Base-by-base conservation (phyloP, 2,888 invertebrate genomes). In the Acrobasis consociella region DNA sequence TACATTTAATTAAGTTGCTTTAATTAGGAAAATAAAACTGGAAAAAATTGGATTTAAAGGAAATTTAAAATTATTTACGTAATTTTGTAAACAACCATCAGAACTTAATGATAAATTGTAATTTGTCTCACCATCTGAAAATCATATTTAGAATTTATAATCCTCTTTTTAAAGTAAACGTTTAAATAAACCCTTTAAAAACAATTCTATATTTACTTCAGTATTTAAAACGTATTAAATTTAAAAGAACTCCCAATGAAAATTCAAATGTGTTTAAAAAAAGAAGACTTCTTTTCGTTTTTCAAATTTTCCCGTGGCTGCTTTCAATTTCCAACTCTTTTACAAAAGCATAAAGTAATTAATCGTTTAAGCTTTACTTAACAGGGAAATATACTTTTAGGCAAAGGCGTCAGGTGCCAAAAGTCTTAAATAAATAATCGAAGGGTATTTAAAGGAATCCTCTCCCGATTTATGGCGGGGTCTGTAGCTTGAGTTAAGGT, bases 381-480 rank as follows among this genome's bases (percentile, higher is more conserved):
- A 56, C 7, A 42, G 22, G 42, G 56, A 56, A 56, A 39, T 17
- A 56, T 42, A 56, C 42, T 56, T 56, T 55, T 13, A 42, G 42
- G 56, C 56, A 22, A 76, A 83, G 80, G 82, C 79, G 84, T 86
- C 89, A 89, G 89, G 89, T 89, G 88, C 82, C 81, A 77, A 85
- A 82, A 86, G 80, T 80, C 84, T 87, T 87, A 87, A 86, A 87
- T 85, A 88, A 88, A 89, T 87, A 88, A 89, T 88, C 86, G 87
- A 82, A 82, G 75, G 82, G 85, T 85, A 87, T 87, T 87, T 85
- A 77, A 69, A 77, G 72, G 68, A 72, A 72, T 76, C 79, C 82
- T 77, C 81, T 83, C 83, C 82, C 83, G 83, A 87, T 89, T 61
- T 87, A 86, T 86, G 82, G 81, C 75, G 71, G 56, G 56, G 56